Base-by-base conservation (phyloP, 2,797 vertebrate species). In the Parotocinclus haroldoi region DNA sequence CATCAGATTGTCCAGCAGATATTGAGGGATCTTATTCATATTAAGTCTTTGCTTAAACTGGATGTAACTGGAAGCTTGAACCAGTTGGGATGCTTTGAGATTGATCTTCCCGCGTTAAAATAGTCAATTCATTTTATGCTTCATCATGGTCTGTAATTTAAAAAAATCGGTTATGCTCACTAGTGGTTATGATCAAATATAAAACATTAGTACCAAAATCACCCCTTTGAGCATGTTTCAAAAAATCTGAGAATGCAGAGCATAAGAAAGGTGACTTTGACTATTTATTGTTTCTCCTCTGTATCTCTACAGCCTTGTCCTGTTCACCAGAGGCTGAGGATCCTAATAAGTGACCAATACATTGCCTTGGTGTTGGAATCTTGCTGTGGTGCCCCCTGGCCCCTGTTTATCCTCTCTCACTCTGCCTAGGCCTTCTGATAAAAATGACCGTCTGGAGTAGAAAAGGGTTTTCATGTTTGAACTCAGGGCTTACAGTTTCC, bases 281-380 rank as follows among this genome's bases (percentile, higher is more conserved):
- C 38, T 62, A 37, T 69, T 39, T 55, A 39, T 69, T 70, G 62
- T 85, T 82, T 84, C 63, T 76, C 38, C 77, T 74, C 46, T n/a
- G 75, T 75, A 65, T 82, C 64, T 54, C 57, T 7, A 7, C 53
- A 71, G 71, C 70, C 66, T 76, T 68, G n/a, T 71, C 58, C 78
- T 78, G 79, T 79, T 81, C 87, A 80, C 83, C 81, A 68, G 69
- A 67, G 82, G 76, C 45, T 5, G 9, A 74, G n/a, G 76, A 77
- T 83, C 79, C 76, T 80, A 85, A 81, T 78, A 83, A 86, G 84
- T 74, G 82, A 76, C 78, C 78, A 71, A 60, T 79, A 76, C 77
- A 77, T 74, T 69, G 63, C 56, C 38, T 76, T 76, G 81, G 79
- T 79, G 78, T 76, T 79, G 78, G 84, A 89, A 89, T 86, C 83